These are phyloP conservation scores for Pica pica DNA, from an alignment of 2,113 vertebrate genomes.

Conservation along the genomic window DNA sequence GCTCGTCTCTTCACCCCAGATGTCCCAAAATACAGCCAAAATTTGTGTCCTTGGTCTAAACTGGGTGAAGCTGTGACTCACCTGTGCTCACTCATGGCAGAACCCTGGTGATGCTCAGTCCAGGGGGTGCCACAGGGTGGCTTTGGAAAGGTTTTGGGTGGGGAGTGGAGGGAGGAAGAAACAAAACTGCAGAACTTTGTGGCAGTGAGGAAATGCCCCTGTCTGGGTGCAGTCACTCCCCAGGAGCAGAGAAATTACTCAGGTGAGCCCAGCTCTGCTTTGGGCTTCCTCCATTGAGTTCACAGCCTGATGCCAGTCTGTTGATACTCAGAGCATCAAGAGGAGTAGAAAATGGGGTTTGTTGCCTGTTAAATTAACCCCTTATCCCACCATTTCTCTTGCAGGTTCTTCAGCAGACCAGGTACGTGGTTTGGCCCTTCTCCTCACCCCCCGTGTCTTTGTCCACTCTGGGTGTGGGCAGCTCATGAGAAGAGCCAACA, in stretches of 20 bases:
- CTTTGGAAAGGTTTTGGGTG: background rate
- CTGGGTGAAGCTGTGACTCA: background rate
- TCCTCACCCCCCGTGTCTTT: background rate
- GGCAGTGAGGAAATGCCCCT: background rate
- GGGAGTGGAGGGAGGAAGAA: background rate
- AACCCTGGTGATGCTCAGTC: background rate
- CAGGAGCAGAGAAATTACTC: rapidly evolving
- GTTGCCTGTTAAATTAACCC: background rate
- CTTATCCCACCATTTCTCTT: background rate
- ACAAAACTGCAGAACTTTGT: background rate
- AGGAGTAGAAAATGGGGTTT: background rate
- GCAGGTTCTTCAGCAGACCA: slow-evolving; percentile 71
- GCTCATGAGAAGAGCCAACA: background rate
- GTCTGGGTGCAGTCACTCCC: background rate
- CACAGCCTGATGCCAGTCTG: background rate
- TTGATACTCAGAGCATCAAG: too few relatives aligned
- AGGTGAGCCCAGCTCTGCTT: background rate
- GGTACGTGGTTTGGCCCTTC: slow-evolving; percentile 21
- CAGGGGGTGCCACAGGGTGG: background rate
- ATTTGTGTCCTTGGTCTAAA: background rate
- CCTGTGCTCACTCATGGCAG: background rate
- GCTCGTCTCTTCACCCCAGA: rapidly evolving
- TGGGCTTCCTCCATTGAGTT: background rate
- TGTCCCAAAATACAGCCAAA: rapidly evolving
- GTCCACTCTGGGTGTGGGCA: background rate